These are phyloP conservation scores for Nestor notabilis DNA, from an alignment of 2,113 vertebrate genomes.

Conservation along the genomic window DNA sequence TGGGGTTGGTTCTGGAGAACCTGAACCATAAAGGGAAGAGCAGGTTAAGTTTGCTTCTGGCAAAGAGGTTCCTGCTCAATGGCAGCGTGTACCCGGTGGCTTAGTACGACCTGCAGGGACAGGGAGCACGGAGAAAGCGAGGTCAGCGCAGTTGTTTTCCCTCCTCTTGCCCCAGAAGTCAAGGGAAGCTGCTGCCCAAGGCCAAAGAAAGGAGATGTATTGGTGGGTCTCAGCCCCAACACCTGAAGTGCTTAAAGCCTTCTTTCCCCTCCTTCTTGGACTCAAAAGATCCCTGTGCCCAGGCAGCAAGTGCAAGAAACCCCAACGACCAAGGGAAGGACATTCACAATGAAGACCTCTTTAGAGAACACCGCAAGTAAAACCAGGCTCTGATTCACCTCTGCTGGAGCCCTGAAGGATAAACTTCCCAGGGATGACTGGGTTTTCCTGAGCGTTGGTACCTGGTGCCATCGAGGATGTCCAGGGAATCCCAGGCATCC, in stretches of 20 bases:
- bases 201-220: neutral
- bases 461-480: too few species aligned
- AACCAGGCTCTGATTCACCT: neutral
- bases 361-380: neutral
- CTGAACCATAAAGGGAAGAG: neutral
- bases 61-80: neutral
- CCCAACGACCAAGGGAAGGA: neutral
- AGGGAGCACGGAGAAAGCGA: neutral
- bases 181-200: neutral
- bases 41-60: neutral
- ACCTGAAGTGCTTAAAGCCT: neutral
- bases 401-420: too few species aligned
- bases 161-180: neutral
- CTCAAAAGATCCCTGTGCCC: neutral
- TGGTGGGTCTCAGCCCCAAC: too few species aligned
- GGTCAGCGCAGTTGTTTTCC: neutral
- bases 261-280: neutral
- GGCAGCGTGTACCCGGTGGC: too few species aligned
- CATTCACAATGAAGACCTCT: too few species aligned
- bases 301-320: neutral
- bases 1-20: neutral
- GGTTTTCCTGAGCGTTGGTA: too few species aligned
- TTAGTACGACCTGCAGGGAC: neutral
- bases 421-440: too few species aligned
- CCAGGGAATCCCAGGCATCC: too few species aligned